Evolutionary conservation across 2,888 invertebrate species (phyloP), one percentile per base, ranked within the genome.

Genomic region (Eupithecia inturbata): DNA sequence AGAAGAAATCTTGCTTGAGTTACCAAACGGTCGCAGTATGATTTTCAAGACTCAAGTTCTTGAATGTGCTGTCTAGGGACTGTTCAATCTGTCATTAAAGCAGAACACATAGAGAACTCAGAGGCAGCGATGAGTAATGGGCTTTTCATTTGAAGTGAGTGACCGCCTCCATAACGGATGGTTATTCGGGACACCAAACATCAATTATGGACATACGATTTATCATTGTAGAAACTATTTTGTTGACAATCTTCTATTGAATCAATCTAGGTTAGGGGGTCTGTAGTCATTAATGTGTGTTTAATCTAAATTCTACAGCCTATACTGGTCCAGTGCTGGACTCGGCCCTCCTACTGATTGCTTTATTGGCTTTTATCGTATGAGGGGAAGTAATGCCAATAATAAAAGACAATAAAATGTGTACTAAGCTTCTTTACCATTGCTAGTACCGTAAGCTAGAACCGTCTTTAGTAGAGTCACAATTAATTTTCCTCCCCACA

Each of bases 71-170:
- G 7, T 3, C 12, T 19, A 7, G 33, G n/a, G 36, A 64, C 64
- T 41, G 5, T 41, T 36, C 14, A 53, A 70, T 70, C 49, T 70
- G 49, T 64, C 70, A 45, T 63, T 70, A 70, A 7, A 36, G 36
- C n/a, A 57, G 36, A 31, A 62, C 28, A 31, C 31, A 45, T 45
- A 62, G 22, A 57, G 57, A 62, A 36, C 63, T 33, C 39, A 31
- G 12, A 49, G 22, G 33, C 33, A 33, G 28, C 28, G 64, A 70
- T 49, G 70, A 64, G 16, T 49, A 49, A 70, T 70, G 26, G 63
- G 33, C 64, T 64, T 70, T 64, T 70, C 64, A 70, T 64, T 70
- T 45, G 22, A 49, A 33, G 63, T 63, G 63, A 70, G 45, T 36
- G 70, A 64, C 53, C 49, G 63, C 31, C 22, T 57, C 26, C 33